These are phyloP conservation scores for Taxidea taxus DNA, from an alignment of 2,113 vertebrate species.

Conservation along the genomic window DNA sequence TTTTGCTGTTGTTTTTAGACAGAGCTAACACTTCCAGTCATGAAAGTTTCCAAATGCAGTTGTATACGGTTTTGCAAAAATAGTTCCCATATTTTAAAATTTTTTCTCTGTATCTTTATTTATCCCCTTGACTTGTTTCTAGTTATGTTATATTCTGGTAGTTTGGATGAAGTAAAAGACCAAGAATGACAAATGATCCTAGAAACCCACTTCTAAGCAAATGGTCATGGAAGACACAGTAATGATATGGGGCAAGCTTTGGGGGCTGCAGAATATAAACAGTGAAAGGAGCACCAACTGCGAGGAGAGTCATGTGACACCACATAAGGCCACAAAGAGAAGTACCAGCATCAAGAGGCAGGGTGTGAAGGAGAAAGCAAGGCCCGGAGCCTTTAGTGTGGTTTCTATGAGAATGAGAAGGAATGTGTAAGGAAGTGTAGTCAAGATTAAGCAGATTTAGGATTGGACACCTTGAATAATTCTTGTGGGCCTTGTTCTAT, in stretches of 20 bases:
- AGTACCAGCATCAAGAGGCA: background rate
- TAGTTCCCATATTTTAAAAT: background rate
- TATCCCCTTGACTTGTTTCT: background rate
- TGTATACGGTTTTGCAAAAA: background rate
- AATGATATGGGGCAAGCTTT: background rate
- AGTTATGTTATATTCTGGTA: background rate
- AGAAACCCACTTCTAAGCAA: background rate
- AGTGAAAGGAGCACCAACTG: background rate
- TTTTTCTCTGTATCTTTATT: background rate
- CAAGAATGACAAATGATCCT: background rate
- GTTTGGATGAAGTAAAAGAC: background rate
- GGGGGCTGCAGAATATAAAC: background rate
- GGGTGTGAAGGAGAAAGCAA: background rate
- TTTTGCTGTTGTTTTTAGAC: background rate
- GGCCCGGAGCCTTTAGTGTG: background rate
- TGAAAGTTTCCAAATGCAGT: background rate
- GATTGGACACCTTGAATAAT: background rate
- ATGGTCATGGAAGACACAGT: too few species aligned
- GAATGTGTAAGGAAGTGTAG: background rate
- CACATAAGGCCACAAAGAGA: background rate
- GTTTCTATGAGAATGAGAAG: background rate
- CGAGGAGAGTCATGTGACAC: background rate
- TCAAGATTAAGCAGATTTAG: background rate
- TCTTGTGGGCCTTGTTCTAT: background rate
- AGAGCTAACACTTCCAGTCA: background rate